These are phyloP conservation scores for Drosophila erecta DNA, from an alignment of 1,140 invertebrate genomes.

Conservation along the genomic window DNA sequence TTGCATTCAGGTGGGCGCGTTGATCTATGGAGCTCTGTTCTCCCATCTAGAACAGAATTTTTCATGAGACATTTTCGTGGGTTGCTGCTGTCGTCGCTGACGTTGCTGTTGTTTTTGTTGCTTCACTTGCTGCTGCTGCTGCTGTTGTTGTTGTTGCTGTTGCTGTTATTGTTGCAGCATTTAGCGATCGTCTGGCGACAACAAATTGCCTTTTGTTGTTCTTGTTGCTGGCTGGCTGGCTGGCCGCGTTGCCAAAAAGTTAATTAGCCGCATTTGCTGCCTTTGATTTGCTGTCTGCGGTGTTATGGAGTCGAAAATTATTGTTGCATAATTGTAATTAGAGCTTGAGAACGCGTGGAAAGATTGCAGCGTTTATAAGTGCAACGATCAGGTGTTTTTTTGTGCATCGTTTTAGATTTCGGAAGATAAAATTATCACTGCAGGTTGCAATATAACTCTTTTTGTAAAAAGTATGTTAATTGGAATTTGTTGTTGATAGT, in stretches of 20 bases:
- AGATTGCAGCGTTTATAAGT: slow-evolving; percentile 10
- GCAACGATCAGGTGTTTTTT: slow-evolving; percentile 8
- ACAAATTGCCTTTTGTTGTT: slow-evolving; percentile 60
- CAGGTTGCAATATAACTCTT: no score
- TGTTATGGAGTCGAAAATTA: slow-evolving; percentile 29
- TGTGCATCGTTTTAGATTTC: neutral
- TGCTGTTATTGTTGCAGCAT: slow-evolving; percentile 53
- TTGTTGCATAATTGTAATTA: slow-evolving; percentile 41
- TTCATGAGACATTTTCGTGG: slow-evolving; percentile 79
- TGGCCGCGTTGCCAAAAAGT: slow-evolving; percentile 56
- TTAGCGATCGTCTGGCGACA: slow-evolving; percentile 66
- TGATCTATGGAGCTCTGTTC: slow-evolving; percentile 62
- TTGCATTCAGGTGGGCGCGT: slow-evolving; percentile 54
- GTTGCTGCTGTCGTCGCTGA: slow-evolving; percentile 45
- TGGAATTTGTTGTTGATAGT: no score
- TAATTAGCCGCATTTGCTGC: slow-evolving; percentile 76
- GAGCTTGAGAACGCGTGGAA: slow-evolving; percentile 29
- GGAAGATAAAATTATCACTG: neutral
- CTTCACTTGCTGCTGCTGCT: neutral
- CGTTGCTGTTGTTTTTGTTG: slow-evolving; percentile 28
- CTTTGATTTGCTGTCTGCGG: slow-evolving; percentile 67
- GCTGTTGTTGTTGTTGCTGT: slow-evolving; percentile 21
- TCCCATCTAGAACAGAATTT: slow-evolving; percentile 79
- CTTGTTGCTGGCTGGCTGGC: slow-evolving; percentile 24
- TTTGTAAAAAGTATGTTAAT: no score